phyloP scores from a whole-genome alignment of 2,797 vertebrate genomes.

The Menidia menidia region DNA sequence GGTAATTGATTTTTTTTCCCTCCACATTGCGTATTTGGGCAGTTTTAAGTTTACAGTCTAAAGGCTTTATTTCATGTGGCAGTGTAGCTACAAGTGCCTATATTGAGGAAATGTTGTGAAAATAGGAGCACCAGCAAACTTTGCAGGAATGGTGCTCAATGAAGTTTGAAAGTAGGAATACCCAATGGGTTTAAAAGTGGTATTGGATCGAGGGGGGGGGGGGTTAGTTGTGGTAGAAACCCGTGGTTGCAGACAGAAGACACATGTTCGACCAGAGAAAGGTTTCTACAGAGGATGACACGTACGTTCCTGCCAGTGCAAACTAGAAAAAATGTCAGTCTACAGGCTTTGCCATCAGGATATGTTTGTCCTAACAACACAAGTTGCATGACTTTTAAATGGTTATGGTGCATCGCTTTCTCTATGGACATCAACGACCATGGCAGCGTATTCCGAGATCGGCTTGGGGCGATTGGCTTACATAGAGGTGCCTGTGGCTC shows the following conservation, averaged over 20 bases:
- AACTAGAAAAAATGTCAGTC: slow-evolving; percentile 33
- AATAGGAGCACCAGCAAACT: slow-evolving; percentile 31
- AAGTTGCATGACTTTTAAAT: slow-evolving; percentile 38
- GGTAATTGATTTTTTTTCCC: slow-evolving; percentile 38
- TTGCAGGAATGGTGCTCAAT: slow-evolving; percentile 32
- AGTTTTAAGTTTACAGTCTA: slow-evolving; percentile 44
- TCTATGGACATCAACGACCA: slow-evolving; percentile 44
- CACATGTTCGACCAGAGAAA: slow-evolving; percentile 12
- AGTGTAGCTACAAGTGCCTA: slow-evolving; percentile 14
- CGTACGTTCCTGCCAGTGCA: slow-evolving; percentile 13
- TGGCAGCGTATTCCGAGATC: slow-evolving; percentile 59
- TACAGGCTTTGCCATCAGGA: slow-evolving; percentile 18
- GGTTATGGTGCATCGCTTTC: slow-evolving; percentile 36
- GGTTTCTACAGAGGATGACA: slow-evolving; percentile 20
- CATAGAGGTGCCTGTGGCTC: slow-evolving; percentile 69
- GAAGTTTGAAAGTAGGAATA: slow-evolving; percentile 31
- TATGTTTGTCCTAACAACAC: slow-evolving; percentile 12
- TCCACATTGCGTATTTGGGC: slow-evolving; percentile 31
- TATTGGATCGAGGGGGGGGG: slow-evolving; percentile 18
- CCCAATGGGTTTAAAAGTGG: slow-evolving; percentile 27
- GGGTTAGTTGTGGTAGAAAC: slow-evolving; percentile 36
- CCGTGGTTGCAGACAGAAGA: slow-evolving; percentile 22
- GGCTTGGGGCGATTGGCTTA: slow-evolving; percentile 64
- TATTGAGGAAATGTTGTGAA: slow-evolving; percentile 18
- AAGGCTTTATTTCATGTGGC: slow-evolving; percentile 35